Conservation (phyloP, 2,113 vertebrate genomes). For the Dicrurus megarhynchus region DNA sequence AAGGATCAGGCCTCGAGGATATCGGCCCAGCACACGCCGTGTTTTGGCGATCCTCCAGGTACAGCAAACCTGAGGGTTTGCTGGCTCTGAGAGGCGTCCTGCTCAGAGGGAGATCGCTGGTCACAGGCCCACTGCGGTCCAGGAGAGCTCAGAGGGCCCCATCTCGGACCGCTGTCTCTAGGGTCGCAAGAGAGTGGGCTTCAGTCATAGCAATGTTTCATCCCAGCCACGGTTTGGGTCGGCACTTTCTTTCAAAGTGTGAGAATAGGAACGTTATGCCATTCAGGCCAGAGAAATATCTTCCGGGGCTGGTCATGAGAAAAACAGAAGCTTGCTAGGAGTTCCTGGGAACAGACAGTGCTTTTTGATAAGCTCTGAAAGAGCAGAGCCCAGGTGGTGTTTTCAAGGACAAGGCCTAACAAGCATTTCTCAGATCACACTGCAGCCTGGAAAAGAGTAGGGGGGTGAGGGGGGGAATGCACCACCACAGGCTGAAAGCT, state of each 20-base stretch:
- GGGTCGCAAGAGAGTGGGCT: neutral
- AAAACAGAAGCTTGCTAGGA: neutral
- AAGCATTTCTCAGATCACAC: neutral
- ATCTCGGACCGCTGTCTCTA: neutral
- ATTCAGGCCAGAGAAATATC: neutral
- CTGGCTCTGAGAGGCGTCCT: neutral
- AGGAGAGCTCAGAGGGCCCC: neutral
- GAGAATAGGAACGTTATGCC: neutral
- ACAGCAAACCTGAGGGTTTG: neutral
- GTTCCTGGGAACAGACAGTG: neutral
- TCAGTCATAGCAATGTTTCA: neutral
- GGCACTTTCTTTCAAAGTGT: neutral
- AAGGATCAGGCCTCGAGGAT: neutral
- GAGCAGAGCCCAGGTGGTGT: neutral
- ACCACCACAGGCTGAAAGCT: neutral
- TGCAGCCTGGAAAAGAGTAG: neutral
- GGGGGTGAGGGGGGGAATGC: neutral
- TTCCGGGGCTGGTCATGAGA: neutral
- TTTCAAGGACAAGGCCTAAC: neutral
- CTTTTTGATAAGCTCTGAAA: neutral
- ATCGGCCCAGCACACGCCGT: fast-evolving
- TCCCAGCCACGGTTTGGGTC: neutral
- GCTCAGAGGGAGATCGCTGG: neutral
- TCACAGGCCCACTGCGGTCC: neutral
- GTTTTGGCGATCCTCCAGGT: neutral